Conservation (phyloP, 2,113 vertebrate genomes). For the Phaethon lepturus region DNA sequence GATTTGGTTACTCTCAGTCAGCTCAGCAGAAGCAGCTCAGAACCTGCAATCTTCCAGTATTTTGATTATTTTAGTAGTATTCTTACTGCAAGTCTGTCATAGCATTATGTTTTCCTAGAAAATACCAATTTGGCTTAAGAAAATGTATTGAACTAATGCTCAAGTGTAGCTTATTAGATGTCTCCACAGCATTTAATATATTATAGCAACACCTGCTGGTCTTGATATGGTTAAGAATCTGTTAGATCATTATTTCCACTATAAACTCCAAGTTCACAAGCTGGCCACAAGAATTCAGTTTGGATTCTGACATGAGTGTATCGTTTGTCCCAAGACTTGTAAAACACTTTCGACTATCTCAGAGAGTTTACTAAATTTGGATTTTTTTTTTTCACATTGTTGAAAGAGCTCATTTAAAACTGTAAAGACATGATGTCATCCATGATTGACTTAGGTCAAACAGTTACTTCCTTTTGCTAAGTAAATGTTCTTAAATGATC, state of each 20-base stretch:
- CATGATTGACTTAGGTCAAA: neutral
- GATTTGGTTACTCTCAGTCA: neutral
- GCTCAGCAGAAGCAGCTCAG: neutral
- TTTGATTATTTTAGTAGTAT: neutral
- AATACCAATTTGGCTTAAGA: conserved; percentile 9
- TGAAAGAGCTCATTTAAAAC: too few relatives aligned
- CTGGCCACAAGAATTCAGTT: neutral
- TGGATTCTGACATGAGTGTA: neutral
- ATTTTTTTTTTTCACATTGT: neutral
- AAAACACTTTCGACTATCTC: neutral
- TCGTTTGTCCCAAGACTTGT: neutral
- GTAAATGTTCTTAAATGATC: neutral
- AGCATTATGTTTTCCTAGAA: neutral
- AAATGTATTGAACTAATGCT: neutral
- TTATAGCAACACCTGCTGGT: conserved; percentile 67
- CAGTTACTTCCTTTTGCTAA: neutral
- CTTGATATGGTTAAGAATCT: conserved; percentile 42
- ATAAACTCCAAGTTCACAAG: neutral
- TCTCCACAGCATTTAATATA: conserved; percentile 50
- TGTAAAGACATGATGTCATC: neutral
- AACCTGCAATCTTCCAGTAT: neutral
- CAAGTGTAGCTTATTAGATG: neutral
- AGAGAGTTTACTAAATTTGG: neutral
- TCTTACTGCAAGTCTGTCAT: neutral
- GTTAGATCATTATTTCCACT: neutral